Evolutionary conservation across 2,113 vertebrate species (phyloP).

Genomic region (Bucco capensis): DNA sequence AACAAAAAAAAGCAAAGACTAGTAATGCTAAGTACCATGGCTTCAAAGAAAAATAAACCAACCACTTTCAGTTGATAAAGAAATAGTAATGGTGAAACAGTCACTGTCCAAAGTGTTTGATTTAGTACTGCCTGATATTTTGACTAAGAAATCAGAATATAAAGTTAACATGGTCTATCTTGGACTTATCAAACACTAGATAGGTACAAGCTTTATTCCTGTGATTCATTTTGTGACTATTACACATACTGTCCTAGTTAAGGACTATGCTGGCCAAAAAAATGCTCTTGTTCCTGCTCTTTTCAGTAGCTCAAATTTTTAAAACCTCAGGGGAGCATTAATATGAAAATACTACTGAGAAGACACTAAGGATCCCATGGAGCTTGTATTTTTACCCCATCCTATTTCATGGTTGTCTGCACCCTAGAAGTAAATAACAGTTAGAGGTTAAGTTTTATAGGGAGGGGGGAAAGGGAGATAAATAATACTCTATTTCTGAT

Average conservation of each 20-base stretch:
- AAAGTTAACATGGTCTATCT: neutral
- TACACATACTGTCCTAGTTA: neutral
- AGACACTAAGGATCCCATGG: neutral
- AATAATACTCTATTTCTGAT: neutral
- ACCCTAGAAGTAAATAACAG: neutral
- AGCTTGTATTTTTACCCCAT: neutral
- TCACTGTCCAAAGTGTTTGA: neutral
- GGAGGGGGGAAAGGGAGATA: fast-evolving
- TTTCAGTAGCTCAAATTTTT: neutral
- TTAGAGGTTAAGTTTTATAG: neutral
- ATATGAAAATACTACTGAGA: neutral
- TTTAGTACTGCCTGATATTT: neutral
- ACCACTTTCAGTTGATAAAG: neutral
- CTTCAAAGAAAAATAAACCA: neutral
- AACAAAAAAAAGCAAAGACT: neutral
- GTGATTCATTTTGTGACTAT: neutral
- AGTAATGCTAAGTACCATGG: neutral
- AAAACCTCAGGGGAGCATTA: neutral
- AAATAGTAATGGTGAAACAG: neutral
- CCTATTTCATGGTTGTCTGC: neutral
- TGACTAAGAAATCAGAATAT: neutral
- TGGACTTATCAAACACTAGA: neutral
- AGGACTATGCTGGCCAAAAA: neutral
- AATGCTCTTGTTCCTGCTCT: neutral
- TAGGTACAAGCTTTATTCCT: neutral